Evolutionary conservation across 2,113 vertebrate species (phyloP).

Genomic region (Irena cyanogastra): DNA sequence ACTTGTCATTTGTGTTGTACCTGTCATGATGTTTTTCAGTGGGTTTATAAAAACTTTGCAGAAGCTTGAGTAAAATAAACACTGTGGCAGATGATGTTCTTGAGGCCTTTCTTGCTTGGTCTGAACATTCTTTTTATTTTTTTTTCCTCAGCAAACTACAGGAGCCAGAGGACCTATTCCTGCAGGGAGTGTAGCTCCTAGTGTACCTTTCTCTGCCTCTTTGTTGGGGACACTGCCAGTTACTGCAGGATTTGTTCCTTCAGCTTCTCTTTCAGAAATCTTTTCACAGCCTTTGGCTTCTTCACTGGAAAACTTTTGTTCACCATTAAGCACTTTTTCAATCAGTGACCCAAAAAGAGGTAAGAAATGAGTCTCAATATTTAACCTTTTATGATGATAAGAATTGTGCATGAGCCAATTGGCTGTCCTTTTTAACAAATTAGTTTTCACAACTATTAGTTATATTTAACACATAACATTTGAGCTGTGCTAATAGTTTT

Average conservation of each 20-base stretch:
- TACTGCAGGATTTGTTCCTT: slow-evolving; percentile 68
- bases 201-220: slow-evolving; percentile 75
- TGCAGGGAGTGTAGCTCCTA: slow-evolving; percentile 71
- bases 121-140: not conserved
- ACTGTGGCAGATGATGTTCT: not conserved
- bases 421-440: not conserved
- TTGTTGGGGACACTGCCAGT: slow-evolving; percentile 74
- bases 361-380: slow-evolving; percentile 47
- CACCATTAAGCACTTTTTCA: slow-evolving; percentile 81
- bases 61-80: not conserved
- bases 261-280: slow-evolving; percentile 71
- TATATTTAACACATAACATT: not conserved
- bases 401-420: not conserved
- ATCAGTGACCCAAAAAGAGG: slow-evolving; percentile 85
- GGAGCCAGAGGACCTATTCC: slow-evolving; percentile 73
- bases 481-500: not conserved
- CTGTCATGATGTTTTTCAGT: not conserved
- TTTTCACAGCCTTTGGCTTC: slow-evolving; percentile 78
- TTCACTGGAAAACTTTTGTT: slow-evolving; percentile 79
- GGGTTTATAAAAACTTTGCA: not conserved
- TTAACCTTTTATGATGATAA: not conserved
- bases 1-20: not conserved
- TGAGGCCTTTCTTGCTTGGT: not conserved
- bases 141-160: slow-evolving; percentile 48
- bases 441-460: not conserved